phyloP scores from a whole-genome alignment of 2,797 vertebrate genomes.

The Acanthornis magna region DNA sequence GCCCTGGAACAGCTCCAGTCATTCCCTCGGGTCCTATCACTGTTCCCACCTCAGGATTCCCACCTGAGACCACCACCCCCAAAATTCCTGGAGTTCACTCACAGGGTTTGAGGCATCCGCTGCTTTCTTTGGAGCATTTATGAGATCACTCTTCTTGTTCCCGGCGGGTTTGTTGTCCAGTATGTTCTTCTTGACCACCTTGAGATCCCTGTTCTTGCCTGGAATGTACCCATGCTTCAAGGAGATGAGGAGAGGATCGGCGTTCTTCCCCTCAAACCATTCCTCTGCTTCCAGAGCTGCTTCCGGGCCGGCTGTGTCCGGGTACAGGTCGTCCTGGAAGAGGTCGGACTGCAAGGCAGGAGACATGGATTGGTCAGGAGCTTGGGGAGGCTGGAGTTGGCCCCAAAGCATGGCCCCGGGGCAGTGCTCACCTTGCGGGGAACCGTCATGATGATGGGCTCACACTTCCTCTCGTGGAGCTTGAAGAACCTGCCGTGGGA shows the following conservation, averaged over 20 bases:
- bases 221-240: conserved; percentile 93
- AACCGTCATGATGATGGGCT: conserved; percentile 98
- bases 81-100: conserved; percentile 43
- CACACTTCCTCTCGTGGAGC: conserved; percentile 96
- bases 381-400: background rate
- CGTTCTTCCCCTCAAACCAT: conserved; percentile 94
- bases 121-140: conserved; percentile 79
- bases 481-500: conserved; percentile 89
- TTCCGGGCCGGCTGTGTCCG: conserved; percentile 92
- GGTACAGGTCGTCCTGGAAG: conserved; percentile 98
- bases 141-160: conserved; percentile 87
- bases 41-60: background rate
- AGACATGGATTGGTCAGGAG: background rate
- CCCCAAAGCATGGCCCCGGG: background rate
- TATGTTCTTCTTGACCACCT: conserved; percentile 94
- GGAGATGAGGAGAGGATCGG: conserved; percentile 92
- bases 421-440: conserved; percentile 89
- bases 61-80: background rate
- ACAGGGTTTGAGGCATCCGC: conserved; percentile 80
- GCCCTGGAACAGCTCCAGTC: background rate
- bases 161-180: conserved; percentile 84
- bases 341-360: conserved; percentile 86
- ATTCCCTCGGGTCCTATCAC: background rate
- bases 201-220: conserved; percentile 90
- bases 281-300: conserved; percentile 91